Conservation (phyloP, 1,140 invertebrate species). For the Aphidius gifuensis region DNA sequence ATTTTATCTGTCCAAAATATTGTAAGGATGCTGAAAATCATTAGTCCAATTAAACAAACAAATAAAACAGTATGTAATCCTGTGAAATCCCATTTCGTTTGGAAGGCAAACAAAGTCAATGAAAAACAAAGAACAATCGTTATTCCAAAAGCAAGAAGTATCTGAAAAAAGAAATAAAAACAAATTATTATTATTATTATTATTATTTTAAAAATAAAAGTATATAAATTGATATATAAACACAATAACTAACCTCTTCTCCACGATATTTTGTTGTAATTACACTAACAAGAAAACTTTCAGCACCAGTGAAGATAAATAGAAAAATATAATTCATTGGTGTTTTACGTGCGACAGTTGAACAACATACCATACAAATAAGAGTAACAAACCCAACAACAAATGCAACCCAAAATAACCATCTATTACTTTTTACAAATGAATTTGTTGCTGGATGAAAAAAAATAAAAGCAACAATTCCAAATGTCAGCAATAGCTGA, state of each 20-base stretch:
- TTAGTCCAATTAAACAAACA: conserved; percentile 71
- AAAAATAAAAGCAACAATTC: conserved; percentile 74
- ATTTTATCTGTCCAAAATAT: conserved; percentile 63
- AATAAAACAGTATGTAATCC: conserved; percentile 76
- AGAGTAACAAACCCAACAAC: conserved; percentile 71
- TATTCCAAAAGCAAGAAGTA: conserved; percentile 79
- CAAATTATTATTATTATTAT: too few species aligned
- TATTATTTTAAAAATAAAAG: too few species aligned
- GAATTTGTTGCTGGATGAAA: conserved; percentile 64
- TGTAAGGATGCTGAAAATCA: conserved; percentile 81
- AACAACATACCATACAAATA: conserved; percentile 84
- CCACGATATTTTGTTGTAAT: conserved; percentile 61
- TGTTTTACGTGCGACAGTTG: conserved; percentile 72
- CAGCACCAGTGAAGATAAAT: conserved; percentile 76
- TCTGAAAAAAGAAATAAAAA: conserved; percentile 50
- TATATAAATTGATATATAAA: too few species aligned
- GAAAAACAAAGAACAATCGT: conserved; percentile 76
- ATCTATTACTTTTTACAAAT: conserved; percentile 55
- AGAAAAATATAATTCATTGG: conserved; percentile 91
- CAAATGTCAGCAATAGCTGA: conserved; percentile 77
- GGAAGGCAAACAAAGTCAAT: conserved; percentile 88
- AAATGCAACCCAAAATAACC: conserved; percentile 65
- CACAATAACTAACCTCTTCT: conserved; percentile 53
- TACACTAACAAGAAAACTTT: conserved; percentile 74
- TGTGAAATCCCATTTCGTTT: conserved; percentile 93